Base-by-base conservation (phyloP, 2,888 invertebrate species). In the Drosophila meridionalis region DNA sequence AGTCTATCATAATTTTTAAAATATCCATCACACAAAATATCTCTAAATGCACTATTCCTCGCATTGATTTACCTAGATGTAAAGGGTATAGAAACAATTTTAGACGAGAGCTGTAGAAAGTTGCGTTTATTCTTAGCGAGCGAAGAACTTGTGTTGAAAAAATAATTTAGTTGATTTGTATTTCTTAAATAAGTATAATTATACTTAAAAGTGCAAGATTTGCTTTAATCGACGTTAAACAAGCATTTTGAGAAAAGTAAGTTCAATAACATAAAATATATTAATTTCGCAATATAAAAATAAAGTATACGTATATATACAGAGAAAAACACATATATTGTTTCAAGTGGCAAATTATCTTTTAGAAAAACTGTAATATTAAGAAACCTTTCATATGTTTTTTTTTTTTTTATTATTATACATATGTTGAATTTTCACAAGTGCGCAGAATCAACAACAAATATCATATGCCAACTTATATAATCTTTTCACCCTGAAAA, bases 71-170 rank as follows among this genome's bases (percentile, higher is more conserved):
- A 20, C 20, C 2, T 12, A 30, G 9, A 47, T 63, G 34, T 9
- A 14, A 32, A 62, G 65, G 50, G 65, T 65, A 65, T 65, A 62
- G 34, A 62, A 61, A 61, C 47, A 65, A 42, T 36, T 61, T 34
- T 34, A 20, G 48, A 34, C 12, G 9, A 50, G 50, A 36, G 36
- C 12, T 11, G 34, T 34, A 7, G 52, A n/a, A 52, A 36, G 34
- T 28, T 34, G 28, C 11, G 34, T 34, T 36, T 11, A 20, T 52
- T 52, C 52, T 20, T 61, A 50, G 28, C 48, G 65, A 42, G 62
- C 28, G 12, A n/a, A 38, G 20, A n/a, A 9, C 32, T 48, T 47
- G 38, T 14, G 5, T 14, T 34, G 26, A 28, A 3, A 60, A 48
- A n/a, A 40, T 28, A 5, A 7, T 20, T 32, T 1, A 34, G 34